Percentiles rank a stretch among this genome's conserved stretches.
phyloP scores from a whole-genome alignment of 2,113 vertebrate species.

The Serinus canaria region DNA sequence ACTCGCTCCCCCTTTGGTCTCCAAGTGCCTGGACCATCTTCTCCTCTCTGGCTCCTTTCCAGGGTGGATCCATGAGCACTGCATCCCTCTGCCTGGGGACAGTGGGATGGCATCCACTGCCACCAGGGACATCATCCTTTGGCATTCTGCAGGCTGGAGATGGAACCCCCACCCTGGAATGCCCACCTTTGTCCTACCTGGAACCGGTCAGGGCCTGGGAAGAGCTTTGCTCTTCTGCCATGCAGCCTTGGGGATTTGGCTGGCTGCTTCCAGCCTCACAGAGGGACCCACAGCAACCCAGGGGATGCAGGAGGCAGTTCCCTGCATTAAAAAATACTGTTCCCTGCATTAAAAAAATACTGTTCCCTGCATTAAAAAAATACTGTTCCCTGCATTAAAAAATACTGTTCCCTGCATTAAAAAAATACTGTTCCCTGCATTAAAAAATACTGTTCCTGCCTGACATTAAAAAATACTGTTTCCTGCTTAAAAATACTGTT shows the following conservation, averaged over 20 bases:
- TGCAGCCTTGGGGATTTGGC: conserved; percentile 32
- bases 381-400: too few relatives aligned
- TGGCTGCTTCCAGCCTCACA: conserved; percentile 75
- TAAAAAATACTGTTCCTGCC: too few relatives aligned
- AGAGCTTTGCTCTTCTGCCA: background rate
- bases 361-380: too few relatives aligned
- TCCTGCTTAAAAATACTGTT: too few relatives aligned
- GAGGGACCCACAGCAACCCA: conserved; percentile 71
- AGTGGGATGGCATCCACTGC: background rate
- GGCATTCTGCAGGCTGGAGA: background rate
- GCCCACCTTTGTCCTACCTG: accelerated
- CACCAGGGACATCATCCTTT: background rate
- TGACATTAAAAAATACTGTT: too few relatives aligned
- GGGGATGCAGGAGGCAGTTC: background rate
- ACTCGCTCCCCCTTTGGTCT: background rate
- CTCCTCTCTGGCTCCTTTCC: background rate
- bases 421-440: too few relatives aligned
- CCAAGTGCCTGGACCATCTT: background rate
- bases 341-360: too few relatives aligned
- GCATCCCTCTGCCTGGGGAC: background rate
- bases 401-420: too few relatives aligned
- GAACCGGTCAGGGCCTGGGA: accelerated
- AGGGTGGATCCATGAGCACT: background rate
- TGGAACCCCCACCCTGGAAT: background rate
- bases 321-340: too few relatives aligned